Base-by-base conservation (phyloP, 2,888 invertebrate species). In the Eristalis arbustorum region DNA sequence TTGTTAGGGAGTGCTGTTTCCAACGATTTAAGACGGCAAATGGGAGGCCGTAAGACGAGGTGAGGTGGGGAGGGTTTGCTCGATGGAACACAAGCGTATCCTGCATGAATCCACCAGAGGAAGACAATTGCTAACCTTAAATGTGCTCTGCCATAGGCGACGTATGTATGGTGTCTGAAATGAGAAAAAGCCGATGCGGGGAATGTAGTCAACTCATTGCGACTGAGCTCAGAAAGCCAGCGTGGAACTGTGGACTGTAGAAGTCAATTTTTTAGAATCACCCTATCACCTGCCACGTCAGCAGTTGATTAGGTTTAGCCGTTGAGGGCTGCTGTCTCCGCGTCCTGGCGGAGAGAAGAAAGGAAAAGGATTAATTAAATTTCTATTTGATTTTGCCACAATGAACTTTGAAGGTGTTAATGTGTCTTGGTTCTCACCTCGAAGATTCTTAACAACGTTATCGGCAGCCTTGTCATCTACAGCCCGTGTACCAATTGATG, bases 371-470 rank as follows among this genome's bases (percentile, higher is more conserved):
- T 68, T 74, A 80, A 74, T 80, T 68, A 73, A 73, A 57, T 68
- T 62, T 74, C 68, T 56, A 68, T 73, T 80, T 74, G 80, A 74
- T 68, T 74, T 62, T 10, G 25, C 40, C 42, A 34, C 22, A 2
- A 10, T 73, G 37, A 73, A 64, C 69, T 40, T 18, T 2, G 57
- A 14, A 25, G 31, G 25, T 28, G 37, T 62, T 57, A 67, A 74
- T 73, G 68, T 80, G 73, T 80, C 31, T 14, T 14, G 22, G 22
- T 73, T 80, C 57, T 68, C 80, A 80, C 79, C 37, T 80, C 25
- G 28, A 49, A 67, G 34, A 28, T n/a, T 42, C 22, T 56, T 62
- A 49, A 49, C 18, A 8, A 2, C 49, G 49, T 49, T 49, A 49
- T 23, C 25, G 13, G 31, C 22, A 31, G 57, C 31, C 11, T 40